Evolutionary conservation across 2,797 vertebrate species (phyloP).

Genomic region (Brachymystax lenok): DNA sequence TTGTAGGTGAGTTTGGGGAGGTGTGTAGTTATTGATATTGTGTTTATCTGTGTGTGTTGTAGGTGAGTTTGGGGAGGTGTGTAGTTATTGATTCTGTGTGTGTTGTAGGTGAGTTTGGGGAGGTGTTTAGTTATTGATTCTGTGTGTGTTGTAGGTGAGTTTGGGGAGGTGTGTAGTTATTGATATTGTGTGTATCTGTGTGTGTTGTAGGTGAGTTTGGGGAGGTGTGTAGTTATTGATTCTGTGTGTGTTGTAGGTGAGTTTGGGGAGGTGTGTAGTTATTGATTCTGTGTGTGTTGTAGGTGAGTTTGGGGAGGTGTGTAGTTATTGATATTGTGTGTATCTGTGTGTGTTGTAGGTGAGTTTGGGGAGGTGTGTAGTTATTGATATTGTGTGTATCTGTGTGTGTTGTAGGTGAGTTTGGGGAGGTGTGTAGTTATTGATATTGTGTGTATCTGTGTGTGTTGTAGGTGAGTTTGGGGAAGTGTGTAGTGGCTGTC

Average conservation of each 20-base stretch:
- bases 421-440: constrained; percentile 53
- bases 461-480: constrained; percentile 51
- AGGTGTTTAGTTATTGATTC: constrained; percentile 64
- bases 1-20: constrained; percentile 59
- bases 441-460: constrained; percentile 13
- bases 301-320: not conserved
- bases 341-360: no score
- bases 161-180: constrained; percentile 73
- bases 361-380: no score
- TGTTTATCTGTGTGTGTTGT: constrained; percentile 18
- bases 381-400: no score
- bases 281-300: no score
- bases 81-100: constrained; percentile 43
- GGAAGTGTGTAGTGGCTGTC: constrained; percentile 74
- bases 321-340: no score
- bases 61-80: constrained; percentile 70
- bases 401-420: constrained; percentile 21
- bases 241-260: no score
- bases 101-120: constrained; percentile 55
- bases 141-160: constrained; percentile 24
- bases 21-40: no score
- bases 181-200: constrained; percentile 20
- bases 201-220: constrained; percentile 26
- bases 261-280: constrained; percentile 59
- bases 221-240: no score